Evolutionary conservation across 1,140 invertebrate genomes (phyloP), one percentile per base, ranked within the genome.

Genomic region (Delia radicum): DNA sequence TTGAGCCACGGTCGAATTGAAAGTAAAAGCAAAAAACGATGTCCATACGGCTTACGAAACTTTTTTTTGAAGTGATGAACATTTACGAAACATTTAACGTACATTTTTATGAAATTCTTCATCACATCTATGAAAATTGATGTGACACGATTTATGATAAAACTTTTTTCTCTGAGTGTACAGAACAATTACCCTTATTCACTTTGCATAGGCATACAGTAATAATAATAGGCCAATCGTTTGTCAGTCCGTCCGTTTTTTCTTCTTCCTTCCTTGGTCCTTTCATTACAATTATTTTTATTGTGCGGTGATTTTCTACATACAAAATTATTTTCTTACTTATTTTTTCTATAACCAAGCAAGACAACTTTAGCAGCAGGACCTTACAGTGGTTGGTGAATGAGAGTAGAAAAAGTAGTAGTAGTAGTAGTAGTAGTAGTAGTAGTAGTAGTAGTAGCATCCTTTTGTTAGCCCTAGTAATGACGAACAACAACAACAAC

Each of bases 241-340:
- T 42, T 2, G 29, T 46, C 37, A 48, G 37, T 73, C 67, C 13
- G 65, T 73, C 24, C 24, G n/a, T 29, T 13, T 13, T n/a, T n/a
- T n/a, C n/a, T n/a, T n/a, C n/a, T n/a, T n/a, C n/a, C 37, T 15
- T 15, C 18, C 2, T 12, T 72, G 8, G 27, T 48, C 37, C 71
- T 55, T 48, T 21, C 71, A 73, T 85, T 85, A 85, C 83, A 85
- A 83, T 85, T 84, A 77, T 74, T 77, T 77, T 85, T 85, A 85
- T 85, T 85, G 81, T 85, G 83, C 83, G 83, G 81, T 83, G 83
- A 85, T 85, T 85, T 85, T 28, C 63, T 33, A 28, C 15, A 75
- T 67, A 55, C 31, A 33, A 33, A 33, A 33, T 33, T 33, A 33
- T n/a, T n/a, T n/a, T n/a, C n/a, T n/a, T 33, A 4, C 31, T 37